phyloP scores from a whole-genome alignment of 2,797 vertebrate species.

The Buphagus erythrorhynchus region DNA sequence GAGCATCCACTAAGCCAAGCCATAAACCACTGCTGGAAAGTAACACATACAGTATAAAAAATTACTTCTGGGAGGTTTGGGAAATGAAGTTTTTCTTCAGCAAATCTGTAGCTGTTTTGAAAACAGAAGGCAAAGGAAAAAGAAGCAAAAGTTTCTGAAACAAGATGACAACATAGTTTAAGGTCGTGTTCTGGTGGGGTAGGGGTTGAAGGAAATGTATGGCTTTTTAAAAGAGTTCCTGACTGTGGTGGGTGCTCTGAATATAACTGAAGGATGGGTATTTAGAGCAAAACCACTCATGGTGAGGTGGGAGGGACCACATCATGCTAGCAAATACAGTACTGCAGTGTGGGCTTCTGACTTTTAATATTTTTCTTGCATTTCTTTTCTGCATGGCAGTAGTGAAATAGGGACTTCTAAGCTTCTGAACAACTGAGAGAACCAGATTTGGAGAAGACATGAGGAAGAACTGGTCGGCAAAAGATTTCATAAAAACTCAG shows the following conservation, averaged over 20 bases:
- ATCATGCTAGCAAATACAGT: slow-evolving; percentile 57
- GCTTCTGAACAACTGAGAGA: slow-evolving; percentile 80
- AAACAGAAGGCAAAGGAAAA: neutral
- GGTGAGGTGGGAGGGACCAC: slow-evolving; percentile 62
- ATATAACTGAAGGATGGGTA: slow-evolving; percentile 4
- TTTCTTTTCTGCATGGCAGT: slow-evolving; percentile 83
- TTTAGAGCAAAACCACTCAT: slow-evolving; percentile 28
- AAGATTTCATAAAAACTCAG: slow-evolving; percentile 79
- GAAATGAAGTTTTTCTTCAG: neutral
- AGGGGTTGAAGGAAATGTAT: neutral
- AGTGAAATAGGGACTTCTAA: slow-evolving; percentile 82
- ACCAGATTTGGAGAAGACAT: slow-evolving; percentile 80
- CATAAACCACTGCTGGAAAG: slow-evolving; percentile 29
- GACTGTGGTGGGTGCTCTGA: neutral
- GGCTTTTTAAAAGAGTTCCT: neutral
- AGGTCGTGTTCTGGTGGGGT: neutral
- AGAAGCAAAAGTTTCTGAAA: neutral
- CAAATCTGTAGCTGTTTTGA: neutral
- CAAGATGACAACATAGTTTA: neutral
- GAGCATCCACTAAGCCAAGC: neutral
- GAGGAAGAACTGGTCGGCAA: slow-evolving; percentile 78
- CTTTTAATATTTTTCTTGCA: slow-evolving; percentile 81
- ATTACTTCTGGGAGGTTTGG: neutral
- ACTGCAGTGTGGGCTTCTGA: slow-evolving; percentile 64
- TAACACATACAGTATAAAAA: neutral